A percentile compares a stretch with the other conserved stretches of the same genome.
phyloP scores from a whole-genome alignment of 1,140 invertebrate genomes.

The Drosophila simulans region DNA sequence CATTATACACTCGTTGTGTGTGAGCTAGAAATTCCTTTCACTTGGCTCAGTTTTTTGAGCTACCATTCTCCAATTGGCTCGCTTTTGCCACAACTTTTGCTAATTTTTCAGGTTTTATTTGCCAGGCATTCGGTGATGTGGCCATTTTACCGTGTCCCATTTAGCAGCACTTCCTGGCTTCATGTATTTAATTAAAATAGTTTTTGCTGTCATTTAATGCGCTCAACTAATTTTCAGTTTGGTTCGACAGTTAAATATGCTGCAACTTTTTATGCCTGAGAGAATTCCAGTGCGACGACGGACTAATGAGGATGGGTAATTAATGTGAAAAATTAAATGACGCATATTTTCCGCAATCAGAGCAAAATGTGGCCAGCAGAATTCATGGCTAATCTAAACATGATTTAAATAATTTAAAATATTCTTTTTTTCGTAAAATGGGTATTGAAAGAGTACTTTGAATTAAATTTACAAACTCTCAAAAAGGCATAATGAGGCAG shows the following conservation, averaged over 20 bases:
- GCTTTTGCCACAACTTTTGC: slow-evolving; percentile 31
- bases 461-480: slow-evolving; percentile 3
- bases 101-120: slow-evolving; percentile 21
- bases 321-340: slow-evolving; percentile 55
- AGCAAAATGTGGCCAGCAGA: neutral
- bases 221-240: slow-evolving; percentile 63
- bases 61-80: slow-evolving; percentile 23
- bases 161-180: slow-evolving; percentile 8
- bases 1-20: slow-evolving; percentile 26
- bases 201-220: slow-evolving; percentile 54
- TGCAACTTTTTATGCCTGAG: slow-evolving; percentile 19
- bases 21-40: slow-evolving; percentile 16
- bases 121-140: slow-evolving; percentile 9
- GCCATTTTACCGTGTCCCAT: neutral
- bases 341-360: slow-evolving; percentile 10
- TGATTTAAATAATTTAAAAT: neutral
- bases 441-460: neutral
- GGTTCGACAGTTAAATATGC: slow-evolving; percentile 53
- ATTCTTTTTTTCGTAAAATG: neutral
- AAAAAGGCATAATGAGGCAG: neutral
- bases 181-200: slow-evolving; percentile 61
- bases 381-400: slow-evolving; percentile 16
- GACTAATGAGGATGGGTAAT: slow-evolving; percentile 40
- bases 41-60: slow-evolving; percentile 22
- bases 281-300: slow-evolving; percentile 4